Evolutionary conservation across 2,113 vertebrate genomes (phyloP), one percentile per base, ranked within the genome.

Genomic region (Halcyon malimbica): DNA sequence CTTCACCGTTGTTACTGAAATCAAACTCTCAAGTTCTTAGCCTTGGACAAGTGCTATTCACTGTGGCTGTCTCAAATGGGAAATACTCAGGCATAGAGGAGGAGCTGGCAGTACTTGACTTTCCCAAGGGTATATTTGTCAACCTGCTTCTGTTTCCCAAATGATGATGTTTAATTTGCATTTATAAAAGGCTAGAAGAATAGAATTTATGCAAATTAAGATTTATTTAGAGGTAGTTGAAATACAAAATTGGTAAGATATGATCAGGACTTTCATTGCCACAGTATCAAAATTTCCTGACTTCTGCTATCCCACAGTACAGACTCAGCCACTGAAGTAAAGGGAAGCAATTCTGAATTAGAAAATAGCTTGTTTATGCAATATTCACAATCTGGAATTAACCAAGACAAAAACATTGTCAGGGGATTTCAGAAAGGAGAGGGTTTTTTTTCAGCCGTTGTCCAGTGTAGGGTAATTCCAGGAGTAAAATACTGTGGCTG

Each of bases 301-400:
- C 77, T 96, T 59, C 42, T 71, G 71, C 73, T 37, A 7, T 74
- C 46, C 15, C 54, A 41, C 75, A 48, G 60, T 42, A 60, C 56
- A 92, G 89, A 92, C 95, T 82, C 69, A 63, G 44, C 87, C 59
- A 44, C 31, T 83, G 53, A 97, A 94, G 94, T 92, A 93, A 86
- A 93, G 39, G 39, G 53, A 74, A 93, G 62, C 7, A 95, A 79
- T 76, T 95, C 78, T 77, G 2, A 95, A 67, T 92, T 83, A 87
- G 53, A 73, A 96, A 95, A 89, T 16, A 87, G 33, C 28, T 91
- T 73, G 24, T 94, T 39, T 97, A 39, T 62, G 57, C 6, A 63
- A 51, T 44, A 68, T 28, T 82, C 48, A 33, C 13, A 64, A n/a
- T 28, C 37, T 83, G 8, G 26, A 78, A 91, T 83, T 88, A 63